phyloP scores from a whole-genome alignment of 2,888 invertebrate genomes.

The Anarsia innoxiella region DNA sequence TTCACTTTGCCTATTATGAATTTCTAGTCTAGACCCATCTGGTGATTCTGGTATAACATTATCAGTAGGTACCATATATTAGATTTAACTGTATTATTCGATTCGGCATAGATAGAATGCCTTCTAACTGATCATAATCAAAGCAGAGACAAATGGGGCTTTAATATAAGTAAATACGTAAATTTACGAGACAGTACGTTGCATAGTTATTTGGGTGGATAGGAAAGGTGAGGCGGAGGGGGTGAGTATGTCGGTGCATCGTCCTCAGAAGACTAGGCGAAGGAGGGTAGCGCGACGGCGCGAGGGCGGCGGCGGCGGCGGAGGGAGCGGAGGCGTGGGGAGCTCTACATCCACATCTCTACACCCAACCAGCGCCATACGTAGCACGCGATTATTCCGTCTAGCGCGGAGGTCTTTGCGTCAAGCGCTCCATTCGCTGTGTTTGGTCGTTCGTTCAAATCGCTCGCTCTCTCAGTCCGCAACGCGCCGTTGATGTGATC shows the following conservation, averaged over 20 bases:
- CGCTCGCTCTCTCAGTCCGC: conserved; percentile 49
- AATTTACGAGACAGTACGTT: no score
- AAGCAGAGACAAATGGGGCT: no score
- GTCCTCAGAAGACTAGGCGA: conserved; percentile 18
- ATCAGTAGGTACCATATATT: no score
- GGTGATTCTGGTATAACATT: no score
- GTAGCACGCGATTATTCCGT: conserved; percentile 58
- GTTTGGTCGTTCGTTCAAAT: conserved; percentile 27
- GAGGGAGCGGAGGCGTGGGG: conserved; percentile 23
- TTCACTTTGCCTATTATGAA: no score
- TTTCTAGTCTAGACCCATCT: no score
- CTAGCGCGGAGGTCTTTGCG: conserved; percentile 51
- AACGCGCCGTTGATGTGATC: conserved; percentile 49
- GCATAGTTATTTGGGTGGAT: conserved; percentile 20
- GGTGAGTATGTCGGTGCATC: conserved; percentile 16
- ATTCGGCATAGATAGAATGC: no score
- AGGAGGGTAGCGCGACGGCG: conserved; percentile 16
- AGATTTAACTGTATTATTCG: no score
- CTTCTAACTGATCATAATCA: no score
- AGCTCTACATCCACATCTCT: conserved; percentile 20
- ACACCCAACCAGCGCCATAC: conserved; percentile 27
- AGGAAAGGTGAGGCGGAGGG: conserved; percentile 24
- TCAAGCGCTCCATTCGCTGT: conserved; percentile 28
- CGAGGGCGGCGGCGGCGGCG: no score
- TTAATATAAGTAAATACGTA: no score